Evolutionary conservation across 2,888 invertebrate species (phyloP).

Genomic region (Tromatobia lineatoria): DNA sequence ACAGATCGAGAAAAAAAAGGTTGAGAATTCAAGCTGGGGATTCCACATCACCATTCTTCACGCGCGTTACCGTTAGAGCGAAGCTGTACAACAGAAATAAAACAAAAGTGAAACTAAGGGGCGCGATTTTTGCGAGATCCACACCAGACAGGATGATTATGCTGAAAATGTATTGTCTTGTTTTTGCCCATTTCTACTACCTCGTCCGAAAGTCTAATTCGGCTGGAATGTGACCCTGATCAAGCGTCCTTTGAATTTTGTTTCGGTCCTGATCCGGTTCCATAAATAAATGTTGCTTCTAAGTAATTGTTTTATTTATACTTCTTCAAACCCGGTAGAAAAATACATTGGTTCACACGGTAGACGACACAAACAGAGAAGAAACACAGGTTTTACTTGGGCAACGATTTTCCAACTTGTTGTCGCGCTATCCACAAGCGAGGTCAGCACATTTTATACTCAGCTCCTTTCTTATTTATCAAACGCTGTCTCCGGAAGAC

Average conservation of each 20-base stretch:
- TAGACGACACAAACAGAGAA: no score
- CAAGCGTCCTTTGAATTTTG: no score
- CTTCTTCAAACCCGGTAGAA: no score
- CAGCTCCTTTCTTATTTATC: conserved; percentile 2
- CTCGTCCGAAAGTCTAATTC: not conserved
- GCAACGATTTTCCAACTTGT: no score
- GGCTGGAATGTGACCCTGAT: no score
- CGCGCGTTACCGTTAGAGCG: conserved; percentile 13
- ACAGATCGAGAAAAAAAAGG: conserved; percentile 49
- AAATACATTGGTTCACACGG: no score
- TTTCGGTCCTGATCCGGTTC: no score
- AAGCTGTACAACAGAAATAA: not conserved
- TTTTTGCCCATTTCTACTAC: conserved; percentile 1
- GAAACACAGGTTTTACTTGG: no score
- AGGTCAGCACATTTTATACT: not conserved
- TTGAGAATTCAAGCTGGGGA: conserved; percentile 28
- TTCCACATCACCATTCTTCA: conserved; percentile 28
- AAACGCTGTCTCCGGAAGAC: not conserved
- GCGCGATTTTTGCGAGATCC: conserved; percentile 34
- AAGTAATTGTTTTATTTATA: no score
- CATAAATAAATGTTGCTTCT: no score
- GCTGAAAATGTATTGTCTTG: conserved; percentile 71
- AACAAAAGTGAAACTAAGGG: conserved; percentile 36
- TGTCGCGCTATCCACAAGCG: no score
- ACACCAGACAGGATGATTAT: conserved; percentile 76